These are phyloP conservation scores for Parochlus steinenii DNA, from an alignment of 2,888 invertebrate species.

Conservation along the genomic window DNA sequence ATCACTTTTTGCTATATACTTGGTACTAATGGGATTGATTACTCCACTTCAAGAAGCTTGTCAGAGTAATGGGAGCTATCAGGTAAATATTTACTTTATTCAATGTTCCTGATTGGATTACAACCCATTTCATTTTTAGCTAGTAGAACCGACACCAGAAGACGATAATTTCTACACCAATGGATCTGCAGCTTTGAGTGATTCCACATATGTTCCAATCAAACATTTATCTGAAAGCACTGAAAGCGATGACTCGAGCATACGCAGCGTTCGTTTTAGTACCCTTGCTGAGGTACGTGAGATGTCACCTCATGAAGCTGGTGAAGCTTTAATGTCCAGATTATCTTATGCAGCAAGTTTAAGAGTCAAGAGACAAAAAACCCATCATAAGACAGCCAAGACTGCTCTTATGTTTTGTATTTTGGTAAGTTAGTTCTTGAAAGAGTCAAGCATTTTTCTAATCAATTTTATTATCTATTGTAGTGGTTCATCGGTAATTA, in stretches of 20 bases:
- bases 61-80: constrained; percentile 50
- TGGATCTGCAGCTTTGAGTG: constrained; percentile 43
- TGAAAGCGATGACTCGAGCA: constrained; percentile 71
- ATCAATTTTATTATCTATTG: constrained; percentile 34
- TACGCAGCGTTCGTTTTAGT: constrained; percentile 77
- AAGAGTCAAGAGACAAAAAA: constrained; percentile 48
- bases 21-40: constrained; percentile 75
- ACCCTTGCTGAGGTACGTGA: constrained; percentile 77
- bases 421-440: constrained; percentile 42
- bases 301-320: constrained; percentile 79
- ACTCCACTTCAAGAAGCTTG: constrained; percentile 83
- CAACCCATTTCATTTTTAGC: constrained; percentile 37
- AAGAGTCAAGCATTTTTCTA: constrained; percentile 12
- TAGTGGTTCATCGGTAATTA: constrained; percentile 95
- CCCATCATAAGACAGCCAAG: constrained; percentile 53
- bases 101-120: constrained; percentile 2
- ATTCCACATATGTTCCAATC: constrained; percentile 82
- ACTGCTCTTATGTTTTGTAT: constrained; percentile 73
- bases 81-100: constrained; percentile 37
- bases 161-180: constrained; percentile 65
- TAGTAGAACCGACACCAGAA: constrained; percentile 58
- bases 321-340: constrained; percentile 81
- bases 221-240: constrained; percentile 54
- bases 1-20: constrained; percentile 82
- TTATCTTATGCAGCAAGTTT: constrained; percentile 88